These are phyloP conservation scores for Halcyon badia DNA, from an alignment of 2,797 vertebrate genomes.

Conservation along the genomic window DNA sequence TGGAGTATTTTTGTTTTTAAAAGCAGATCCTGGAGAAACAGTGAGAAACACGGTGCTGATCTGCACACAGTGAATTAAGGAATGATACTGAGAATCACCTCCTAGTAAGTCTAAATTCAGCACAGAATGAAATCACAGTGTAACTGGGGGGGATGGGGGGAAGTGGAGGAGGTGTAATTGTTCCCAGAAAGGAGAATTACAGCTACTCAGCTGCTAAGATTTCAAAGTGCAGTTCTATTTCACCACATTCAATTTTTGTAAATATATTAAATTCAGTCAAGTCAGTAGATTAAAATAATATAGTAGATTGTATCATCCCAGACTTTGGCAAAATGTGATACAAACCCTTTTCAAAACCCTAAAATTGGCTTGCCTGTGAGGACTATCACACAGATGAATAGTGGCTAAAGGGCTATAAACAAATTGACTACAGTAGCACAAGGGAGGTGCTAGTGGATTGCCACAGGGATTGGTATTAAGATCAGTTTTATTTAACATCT, in stretches of 20 bases:
- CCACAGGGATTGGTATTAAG: constrained; percentile 34
- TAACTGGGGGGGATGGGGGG: neutral
- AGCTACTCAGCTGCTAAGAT: constrained; percentile 11
- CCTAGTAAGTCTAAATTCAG: constrained; percentile 36
- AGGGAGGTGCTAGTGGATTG: constrained; percentile 16
- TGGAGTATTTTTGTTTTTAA: neutral
- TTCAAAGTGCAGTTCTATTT: neutral
- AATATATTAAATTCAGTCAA: constrained; percentile 35
- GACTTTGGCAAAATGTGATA: neutral
- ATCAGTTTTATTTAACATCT: constrained; percentile 73
- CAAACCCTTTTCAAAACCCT: neutral
- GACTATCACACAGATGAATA: neutral
- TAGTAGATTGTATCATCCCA: neutral
- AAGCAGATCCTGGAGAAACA: neutral
- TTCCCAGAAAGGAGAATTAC: constrained; percentile 25
- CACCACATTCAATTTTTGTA: constrained; percentile 1
- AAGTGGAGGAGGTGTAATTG: constrained; percentile 34
- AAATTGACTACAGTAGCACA: constrained; percentile 25
- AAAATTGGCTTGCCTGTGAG: neutral
- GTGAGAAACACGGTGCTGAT: neutral
- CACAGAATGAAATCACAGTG: constrained; percentile 14
- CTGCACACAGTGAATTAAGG: neutral
- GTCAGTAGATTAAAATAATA: constrained; percentile 12
- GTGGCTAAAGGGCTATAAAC: constrained; percentile 34
- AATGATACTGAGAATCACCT: neutral